Evolutionary conservation across 64 coral and sea anemone genomes (phyloP), one percentile per base, ranked within the genome.

Genomic region (Pocillopora verrucosa): DNA sequence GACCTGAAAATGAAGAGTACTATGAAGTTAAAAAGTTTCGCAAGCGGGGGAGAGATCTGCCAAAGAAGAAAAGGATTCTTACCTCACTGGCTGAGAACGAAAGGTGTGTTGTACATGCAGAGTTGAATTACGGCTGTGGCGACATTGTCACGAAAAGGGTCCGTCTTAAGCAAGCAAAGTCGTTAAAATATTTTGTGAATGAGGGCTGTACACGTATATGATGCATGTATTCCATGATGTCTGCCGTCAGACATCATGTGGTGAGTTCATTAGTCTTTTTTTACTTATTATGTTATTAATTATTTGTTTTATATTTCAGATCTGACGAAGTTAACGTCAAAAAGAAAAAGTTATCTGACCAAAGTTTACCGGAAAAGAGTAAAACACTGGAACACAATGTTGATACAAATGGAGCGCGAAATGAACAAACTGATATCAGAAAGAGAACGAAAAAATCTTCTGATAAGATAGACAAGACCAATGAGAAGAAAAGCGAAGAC

Each of bases 21-120:
- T 60, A 76, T 85, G 96, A 98, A 62, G 20, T 93, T 3, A 98
- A 98, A 61, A 92, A 90, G 36, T 98, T 84, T 82, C 93, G 91
- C 36, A 89, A 89, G 60, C 81, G 79, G 65, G 58, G 89, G 22
- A 85, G 85, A 73, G 88, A 98, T 87, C 13, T 84, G 76, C 75
- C 78, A 11, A 88, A 77, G 76, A 98, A 95, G 51, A 77, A 65
- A 72, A 83, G 72, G 80, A 95, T 95, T 58, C 87, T 98, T 68
- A 61, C 58, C 7, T 98, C 96, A 20, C 82, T 85, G 22, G 61
- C 37, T 17, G 82, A 85, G 20, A 83, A 26, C 9, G 80, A 83
- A 12, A 72, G 82, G 82, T 85, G 17, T 25, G 82, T 62, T 81
- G 4, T 61, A 24, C 22, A 70, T 30, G 19, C 0, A 24, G 25